Base-by-base conservation (phyloP, 2,888 invertebrate genomes). In the Dioctria linearis region DNA sequence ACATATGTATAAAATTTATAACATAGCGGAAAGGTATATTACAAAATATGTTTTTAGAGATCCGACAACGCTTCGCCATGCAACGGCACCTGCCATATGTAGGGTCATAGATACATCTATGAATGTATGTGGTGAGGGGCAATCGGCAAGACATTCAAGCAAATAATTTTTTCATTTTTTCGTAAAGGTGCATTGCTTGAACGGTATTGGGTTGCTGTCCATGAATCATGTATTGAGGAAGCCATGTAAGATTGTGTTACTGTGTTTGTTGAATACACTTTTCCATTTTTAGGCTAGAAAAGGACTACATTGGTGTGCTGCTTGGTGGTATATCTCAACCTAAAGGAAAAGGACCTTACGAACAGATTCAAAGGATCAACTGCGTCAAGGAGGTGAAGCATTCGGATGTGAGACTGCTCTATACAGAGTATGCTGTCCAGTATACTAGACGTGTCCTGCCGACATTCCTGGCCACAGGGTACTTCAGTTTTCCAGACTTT, bases 121-220 rank as follows among this genome's bases (percentile, higher is more conserved):
- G 25, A 25, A 25, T 25, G 25, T 25, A 25, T 25, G 25, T 25
- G 25, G 25, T 25, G 25, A 25, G 25, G 25, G 25, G 25, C 25
- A 25, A 25, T 25, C 25, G 25, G 25, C 25, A 25, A 25, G 25
- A 0, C 25, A 25, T 25, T 25, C 25, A 25, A 25, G 25, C 25
- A 25, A 25, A 25, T 25, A 25, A 1, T 25, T 25, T 25, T 25
- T 25, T 25, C 2, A 25, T 25, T 25, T 25, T 25, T 25, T 25
- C 25, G 95, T 85, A 90, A 93, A 65, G 95, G 94, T 4, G 90
- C 93, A 51, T 88, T 96, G 79, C 86, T 96, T 63, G 91, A 93
- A 83, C 85, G 89, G 3, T 88, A 92, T 25, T 95, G 95, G 94
- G 90, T 95, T 78, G 85, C 95, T 80, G 88, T 92, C 3, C 91